A percentile compares a stretch with the other conserved stretches of the same genome.
Conservation (phyloP, 2,888 invertebrate species). For the Ceramica pisi region DNA sequence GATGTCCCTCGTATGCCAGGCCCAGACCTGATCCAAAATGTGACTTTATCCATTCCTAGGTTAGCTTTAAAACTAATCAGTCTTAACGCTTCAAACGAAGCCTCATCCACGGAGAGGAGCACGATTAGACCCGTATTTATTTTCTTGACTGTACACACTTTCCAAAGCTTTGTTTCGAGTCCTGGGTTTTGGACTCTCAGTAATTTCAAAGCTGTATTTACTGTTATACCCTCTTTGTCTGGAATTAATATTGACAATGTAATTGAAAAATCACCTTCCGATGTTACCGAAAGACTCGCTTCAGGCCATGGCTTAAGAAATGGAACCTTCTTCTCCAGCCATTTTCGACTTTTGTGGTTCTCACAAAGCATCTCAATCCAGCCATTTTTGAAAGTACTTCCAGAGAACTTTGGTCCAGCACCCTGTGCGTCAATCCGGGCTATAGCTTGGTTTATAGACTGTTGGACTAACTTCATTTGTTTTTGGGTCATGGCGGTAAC, state of each 20-base stretch:
- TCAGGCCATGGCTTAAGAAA: conserved; percentile 46
- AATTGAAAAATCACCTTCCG: neutral
- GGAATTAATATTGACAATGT: conserved; percentile 23
- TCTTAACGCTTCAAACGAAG: conserved; percentile 34
- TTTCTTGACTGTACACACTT: neutral
- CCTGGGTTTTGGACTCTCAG: conserved; percentile 48
- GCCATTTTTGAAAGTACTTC: conserved; percentile 19
- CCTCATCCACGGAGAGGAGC: conserved; percentile 19
- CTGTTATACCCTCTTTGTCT: conserved; percentile 25
- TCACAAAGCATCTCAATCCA: conserved; percentile 41
- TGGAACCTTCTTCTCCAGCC: conserved; percentile 44
- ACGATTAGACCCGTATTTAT: conserved; percentile 5
- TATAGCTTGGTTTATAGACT: conserved; percentile 39
- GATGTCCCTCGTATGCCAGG: neutral
- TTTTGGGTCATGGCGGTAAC: conserved; percentile 25
- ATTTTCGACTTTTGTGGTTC: conserved; percentile 36
- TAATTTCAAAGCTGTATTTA: conserved; percentile 38
- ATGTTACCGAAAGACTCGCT: conserved; percentile 29
- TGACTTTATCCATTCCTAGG: conserved; percentile 36
- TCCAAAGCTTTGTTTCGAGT: conserved; percentile 37
- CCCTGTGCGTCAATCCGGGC: conserved; percentile 32
- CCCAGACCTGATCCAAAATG: conserved; percentile 21
- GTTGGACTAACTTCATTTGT: conserved; percentile 37
- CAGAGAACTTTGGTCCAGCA: conserved; percentile 46
- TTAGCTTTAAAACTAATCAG: conserved; percentile 29